phyloP scores from a whole-genome alignment of 2,113 vertebrate genomes.

The Heteronetta atricapilla region DNA sequence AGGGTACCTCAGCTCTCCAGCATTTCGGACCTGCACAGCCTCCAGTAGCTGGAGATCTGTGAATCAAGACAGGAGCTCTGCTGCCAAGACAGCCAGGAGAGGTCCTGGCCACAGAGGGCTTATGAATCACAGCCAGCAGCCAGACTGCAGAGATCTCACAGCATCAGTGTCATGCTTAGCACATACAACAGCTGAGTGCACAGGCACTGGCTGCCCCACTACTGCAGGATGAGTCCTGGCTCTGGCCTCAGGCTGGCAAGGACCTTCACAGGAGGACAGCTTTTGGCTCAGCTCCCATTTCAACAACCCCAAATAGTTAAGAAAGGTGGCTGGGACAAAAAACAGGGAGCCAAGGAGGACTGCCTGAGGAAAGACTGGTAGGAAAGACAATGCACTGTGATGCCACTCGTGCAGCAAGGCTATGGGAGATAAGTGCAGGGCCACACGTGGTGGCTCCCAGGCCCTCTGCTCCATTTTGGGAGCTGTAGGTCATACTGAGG shows the following conservation, averaged over 20 bases:
- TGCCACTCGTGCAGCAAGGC: fast-evolving
- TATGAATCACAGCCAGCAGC: not conserved
- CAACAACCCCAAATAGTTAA: not conserved
- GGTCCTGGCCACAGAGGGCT: not conserved
- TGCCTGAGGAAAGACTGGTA: not conserved
- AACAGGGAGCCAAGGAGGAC: fast-evolving
- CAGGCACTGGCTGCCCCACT: not conserved
- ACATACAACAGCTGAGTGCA: not conserved
- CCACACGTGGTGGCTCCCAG: fast-evolving
- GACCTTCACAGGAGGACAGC: not conserved
- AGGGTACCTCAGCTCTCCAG: not conserved
- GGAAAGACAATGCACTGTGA: not conserved
- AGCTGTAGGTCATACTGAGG: not conserved
- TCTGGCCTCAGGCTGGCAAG: not conserved
- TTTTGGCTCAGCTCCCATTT: not conserved
- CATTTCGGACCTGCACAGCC: not conserved
- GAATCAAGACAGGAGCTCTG: not conserved
- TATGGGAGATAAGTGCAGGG: not conserved
- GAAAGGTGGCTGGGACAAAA: not conserved
- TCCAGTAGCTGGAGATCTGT: not conserved
- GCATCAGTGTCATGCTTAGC: not conserved
- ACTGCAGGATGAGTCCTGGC: not conserved
- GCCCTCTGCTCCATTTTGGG: not conserved
- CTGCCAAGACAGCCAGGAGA: not conserved
- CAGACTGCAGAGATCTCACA: not conserved